phyloP scores from a whole-genome alignment of 2,888 invertebrate species.

The Epistrophe eligans region DNA sequence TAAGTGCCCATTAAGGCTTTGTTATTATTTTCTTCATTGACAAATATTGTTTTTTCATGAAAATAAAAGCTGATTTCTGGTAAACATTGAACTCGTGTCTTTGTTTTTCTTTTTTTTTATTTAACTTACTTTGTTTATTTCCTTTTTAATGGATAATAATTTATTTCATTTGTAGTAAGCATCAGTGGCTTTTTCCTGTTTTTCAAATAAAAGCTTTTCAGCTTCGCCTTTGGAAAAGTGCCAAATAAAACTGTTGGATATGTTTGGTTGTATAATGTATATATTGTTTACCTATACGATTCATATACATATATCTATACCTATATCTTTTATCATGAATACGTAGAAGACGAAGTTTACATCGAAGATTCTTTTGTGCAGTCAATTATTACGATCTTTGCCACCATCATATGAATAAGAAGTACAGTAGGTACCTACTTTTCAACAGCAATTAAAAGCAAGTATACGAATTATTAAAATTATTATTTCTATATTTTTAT shows the following conservation, averaged over 20 bases:
- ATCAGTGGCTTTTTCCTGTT: constrained; percentile 30
- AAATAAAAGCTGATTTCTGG: constrained; percentile 33
- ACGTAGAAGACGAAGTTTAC: constrained; percentile 40
- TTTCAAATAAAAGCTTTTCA: constrained; percentile 47
- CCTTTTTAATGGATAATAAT: constrained; percentile 37
- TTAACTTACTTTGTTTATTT: constrained; percentile 22
- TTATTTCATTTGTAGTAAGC: constrained; percentile 17
- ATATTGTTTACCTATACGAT: too few species aligned
- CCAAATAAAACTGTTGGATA: constrained; percentile 30
- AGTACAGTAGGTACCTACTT: too few species aligned
- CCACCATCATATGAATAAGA: too few species aligned
- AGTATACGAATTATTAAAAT: too few species aligned
- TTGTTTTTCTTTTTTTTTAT: constrained; percentile 3
- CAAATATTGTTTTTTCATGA: not conserved
- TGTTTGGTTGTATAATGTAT: too few species aligned
- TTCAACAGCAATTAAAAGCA: too few species aligned
- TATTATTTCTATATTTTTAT: too few species aligned
- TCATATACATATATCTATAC: not conserved
- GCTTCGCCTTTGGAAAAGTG: constrained; percentile 51
- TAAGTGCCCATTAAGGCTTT: too few species aligned
- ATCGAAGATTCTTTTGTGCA: not conserved
- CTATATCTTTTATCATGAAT: not conserved
- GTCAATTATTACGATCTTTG: constrained; percentile 40
- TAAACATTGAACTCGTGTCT: constrained; percentile 26
- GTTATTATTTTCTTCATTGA: constrained; percentile 5